These are phyloP conservation scores for Drosophila neocordata DNA, from an alignment of 1,140 invertebrate genomes.

Conservation along the genomic window DNA sequence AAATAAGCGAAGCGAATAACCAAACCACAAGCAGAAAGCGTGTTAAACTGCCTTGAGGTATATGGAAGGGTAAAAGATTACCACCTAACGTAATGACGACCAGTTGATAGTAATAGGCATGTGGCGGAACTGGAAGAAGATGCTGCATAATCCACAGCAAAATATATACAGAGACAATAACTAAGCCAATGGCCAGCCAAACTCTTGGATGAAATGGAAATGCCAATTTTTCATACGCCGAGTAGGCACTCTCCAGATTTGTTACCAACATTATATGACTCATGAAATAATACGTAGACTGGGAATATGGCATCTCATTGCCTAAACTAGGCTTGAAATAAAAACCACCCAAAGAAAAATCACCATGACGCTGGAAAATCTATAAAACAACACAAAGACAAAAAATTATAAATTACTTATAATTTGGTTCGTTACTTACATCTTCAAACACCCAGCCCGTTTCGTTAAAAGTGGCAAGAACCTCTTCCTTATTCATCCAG, in stretches of 20 bases:
- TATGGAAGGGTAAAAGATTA: conserved; percentile 23
- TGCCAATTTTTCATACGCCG: conserved; percentile 67
- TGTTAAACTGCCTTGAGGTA: conserved; percentile 38
- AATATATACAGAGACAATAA: conserved; percentile 35
- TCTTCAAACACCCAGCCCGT: conserved; percentile 58
- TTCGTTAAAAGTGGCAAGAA: conserved; percentile 63
- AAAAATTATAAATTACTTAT: no score
- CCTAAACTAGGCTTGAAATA: conserved; percentile 61
- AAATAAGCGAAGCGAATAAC: conserved; percentile 46
- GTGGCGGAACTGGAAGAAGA: background rate
- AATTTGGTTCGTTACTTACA: no score
- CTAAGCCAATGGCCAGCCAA: conserved; percentile 48
- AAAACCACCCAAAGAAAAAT: conserved; percentile 71
- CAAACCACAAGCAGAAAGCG: conserved; percentile 54
- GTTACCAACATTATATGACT: conserved; percentile 74
- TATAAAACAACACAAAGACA: conserved; percentile 13
- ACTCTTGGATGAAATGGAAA: conserved; percentile 60
- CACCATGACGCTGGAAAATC: conserved; percentile 55
- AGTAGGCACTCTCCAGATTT: conserved; percentile 65
- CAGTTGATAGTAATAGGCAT: conserved; percentile 55
- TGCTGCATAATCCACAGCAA: conserved; percentile 6
- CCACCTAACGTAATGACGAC: conserved; percentile 63
- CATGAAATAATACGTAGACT: conserved; percentile 72
- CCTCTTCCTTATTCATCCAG: conserved; percentile 60
- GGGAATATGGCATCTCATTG: conserved; percentile 49